Conservation (phyloP, 2,113 vertebrate genomes). For the Dasyornis broadbenti region DNA sequence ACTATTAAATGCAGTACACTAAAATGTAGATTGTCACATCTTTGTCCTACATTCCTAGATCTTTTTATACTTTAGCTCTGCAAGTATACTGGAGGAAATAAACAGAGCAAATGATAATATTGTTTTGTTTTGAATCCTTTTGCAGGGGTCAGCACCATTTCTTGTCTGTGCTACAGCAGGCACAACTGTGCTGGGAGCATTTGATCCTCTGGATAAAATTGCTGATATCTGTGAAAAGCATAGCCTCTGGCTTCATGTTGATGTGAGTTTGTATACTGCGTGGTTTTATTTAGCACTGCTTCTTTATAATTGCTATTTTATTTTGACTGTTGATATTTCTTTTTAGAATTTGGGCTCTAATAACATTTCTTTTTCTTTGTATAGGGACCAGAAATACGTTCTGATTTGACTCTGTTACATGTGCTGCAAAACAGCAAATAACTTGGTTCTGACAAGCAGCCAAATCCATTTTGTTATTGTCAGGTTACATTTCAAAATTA, state of each 20-base stretch:
- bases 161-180: conserved; percentile 82
- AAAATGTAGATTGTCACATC: neutral
- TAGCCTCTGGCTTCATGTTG: conserved; percentile 81
- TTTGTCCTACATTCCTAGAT: neutral
- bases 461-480: neutral
- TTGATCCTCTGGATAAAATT: conserved; percentile 81
- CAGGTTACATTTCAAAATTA: neutral
- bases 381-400: neutral
- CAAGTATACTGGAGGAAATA: neutral
- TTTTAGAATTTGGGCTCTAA: neutral
- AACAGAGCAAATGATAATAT: neutral
- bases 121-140: conserved; percentile 31
- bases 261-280: conserved; percentile 70
- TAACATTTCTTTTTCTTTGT: neutral
- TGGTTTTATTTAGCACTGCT: neutral
- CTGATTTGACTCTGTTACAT: neutral
- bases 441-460: neutral
- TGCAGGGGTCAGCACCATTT: conserved; percentile 79
- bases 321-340: neutral
- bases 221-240: conserved; percentile 74
- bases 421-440: neutral
- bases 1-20: neutral
- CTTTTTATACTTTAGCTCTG: neutral
- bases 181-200: conserved; percentile 83
- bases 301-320: neutral